A percentile compares a stretch with the other conserved stretches of the same genome.
Evolutionary conservation across 2,113 vertebrate genomes (phyloP).

Genomic region (Scalopus aquaticus): DNA sequence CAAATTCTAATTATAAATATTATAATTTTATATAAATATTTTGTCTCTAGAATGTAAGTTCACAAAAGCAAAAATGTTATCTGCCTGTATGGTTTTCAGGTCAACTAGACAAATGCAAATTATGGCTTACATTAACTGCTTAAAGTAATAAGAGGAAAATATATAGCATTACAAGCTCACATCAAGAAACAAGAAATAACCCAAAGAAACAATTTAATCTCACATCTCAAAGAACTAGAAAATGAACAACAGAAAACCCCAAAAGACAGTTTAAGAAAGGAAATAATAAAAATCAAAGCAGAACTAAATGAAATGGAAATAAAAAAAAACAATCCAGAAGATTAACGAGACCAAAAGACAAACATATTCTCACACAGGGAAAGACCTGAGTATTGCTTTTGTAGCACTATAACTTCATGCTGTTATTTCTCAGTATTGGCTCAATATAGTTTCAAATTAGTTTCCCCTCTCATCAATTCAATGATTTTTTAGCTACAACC

Average conservation of each 20-base stretch:
- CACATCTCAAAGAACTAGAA: no score
- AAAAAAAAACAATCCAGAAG: no score
- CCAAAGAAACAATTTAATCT: no score
- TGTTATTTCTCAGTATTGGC: neutral
- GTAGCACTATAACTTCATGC: neutral
- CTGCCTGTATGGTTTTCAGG: neutral
- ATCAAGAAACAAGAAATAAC: no score
- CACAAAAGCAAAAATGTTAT: neutral
- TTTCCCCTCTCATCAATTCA: neutral
- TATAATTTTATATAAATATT: neutral
- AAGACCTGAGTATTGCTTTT: neutral
- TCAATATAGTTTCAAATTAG: neutral
- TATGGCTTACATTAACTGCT: neutral
- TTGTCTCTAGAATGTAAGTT: slow-evolving; percentile 2
- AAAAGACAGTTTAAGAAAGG: no score
- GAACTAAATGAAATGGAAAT: no score
- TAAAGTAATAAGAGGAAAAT: no score
- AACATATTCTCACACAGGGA: neutral
- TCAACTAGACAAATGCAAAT: neutral
- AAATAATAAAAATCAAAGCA: no score
- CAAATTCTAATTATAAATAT: neutral
- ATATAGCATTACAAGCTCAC: no score
- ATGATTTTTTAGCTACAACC: neutral
- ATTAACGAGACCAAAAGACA: no score
- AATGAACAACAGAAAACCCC: no score